Conservation (phyloP, 2,113 vertebrate species). For the Chionis minor region DNA sequence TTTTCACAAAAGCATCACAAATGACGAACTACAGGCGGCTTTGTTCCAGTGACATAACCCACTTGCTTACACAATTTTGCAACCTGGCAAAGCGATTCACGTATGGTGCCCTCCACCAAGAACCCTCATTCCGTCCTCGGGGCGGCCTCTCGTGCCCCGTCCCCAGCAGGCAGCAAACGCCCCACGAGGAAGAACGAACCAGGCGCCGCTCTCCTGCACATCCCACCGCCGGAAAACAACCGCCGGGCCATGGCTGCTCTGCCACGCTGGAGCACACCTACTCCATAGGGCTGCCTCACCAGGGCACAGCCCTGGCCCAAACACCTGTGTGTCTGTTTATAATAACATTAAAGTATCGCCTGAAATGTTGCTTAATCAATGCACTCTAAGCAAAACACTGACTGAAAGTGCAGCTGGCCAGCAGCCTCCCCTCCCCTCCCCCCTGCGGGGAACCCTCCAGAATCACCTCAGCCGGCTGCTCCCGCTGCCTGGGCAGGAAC, state of each 20-base stretch:
- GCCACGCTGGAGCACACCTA: fast-evolving
- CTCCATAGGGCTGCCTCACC: fast-evolving
- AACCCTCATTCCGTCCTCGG: fast-evolving
- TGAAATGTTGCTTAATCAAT: fast-evolving
- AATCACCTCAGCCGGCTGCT: not conserved
- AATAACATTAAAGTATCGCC: fast-evolving
- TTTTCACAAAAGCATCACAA: fast-evolving
- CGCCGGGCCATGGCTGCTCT: fast-evolving
- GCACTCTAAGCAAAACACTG: fast-evolving
- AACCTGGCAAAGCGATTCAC: fast-evolving
- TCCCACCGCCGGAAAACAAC: fast-evolving
- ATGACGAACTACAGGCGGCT: fast-evolving
- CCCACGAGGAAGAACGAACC: fast-evolving
- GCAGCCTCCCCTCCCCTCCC: fast-evolving
- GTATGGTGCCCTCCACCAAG: fast-evolving
- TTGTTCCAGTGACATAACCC: fast-evolving
- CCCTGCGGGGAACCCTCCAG: fast-evolving
- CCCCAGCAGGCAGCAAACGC: fast-evolving
- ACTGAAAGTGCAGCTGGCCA: fast-evolving
- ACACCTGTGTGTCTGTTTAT: fast-evolving
- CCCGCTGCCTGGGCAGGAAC: fast-evolving
- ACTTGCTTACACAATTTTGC: not conserved
- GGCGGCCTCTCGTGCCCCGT: fast-evolving
- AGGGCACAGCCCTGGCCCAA: fast-evolving
- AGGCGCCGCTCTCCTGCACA: fast-evolving